Percentiles rank a stretch among this genome's conserved stretches.
Evolutionary conservation across 92 coral and sea anemone genomes (phyloP).

Genomic region (Isaurus tuberculatus): DNA sequence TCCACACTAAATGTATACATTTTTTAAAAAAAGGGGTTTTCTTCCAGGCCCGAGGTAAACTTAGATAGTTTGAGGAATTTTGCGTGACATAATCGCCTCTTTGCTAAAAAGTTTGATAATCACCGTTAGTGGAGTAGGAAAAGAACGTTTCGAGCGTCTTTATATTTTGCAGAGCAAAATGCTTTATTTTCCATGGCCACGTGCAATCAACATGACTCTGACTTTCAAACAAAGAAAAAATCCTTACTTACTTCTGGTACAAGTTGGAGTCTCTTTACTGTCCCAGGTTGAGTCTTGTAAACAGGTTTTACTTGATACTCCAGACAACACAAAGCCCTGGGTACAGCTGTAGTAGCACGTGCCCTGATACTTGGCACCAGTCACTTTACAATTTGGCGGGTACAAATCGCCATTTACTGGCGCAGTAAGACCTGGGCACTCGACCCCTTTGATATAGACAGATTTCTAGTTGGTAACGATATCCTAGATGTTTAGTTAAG

Average conservation of each 20-base stretch:
- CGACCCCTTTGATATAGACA: constrained; percentile 48
- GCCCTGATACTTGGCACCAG: constrained; percentile 68
- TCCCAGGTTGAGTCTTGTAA: constrained; percentile 73
- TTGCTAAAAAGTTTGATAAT: too few species aligned
- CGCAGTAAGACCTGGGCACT: constrained; percentile 74
- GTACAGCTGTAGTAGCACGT: constrained; percentile 72
- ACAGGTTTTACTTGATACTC: constrained; percentile 67
- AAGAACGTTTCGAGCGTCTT: too few species aligned
- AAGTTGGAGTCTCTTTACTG: constrained; percentile 64
- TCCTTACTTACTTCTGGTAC: constrained; percentile 51
- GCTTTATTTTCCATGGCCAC: too few species aligned
- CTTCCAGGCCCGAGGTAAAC: too few species aligned
- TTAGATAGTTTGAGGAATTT: too few species aligned
- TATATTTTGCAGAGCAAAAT: too few species aligned
- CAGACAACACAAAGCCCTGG: constrained; percentile 65
- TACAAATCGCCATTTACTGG: constrained; percentile 70
- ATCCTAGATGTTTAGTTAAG: background rate
- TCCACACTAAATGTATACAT: too few species aligned
- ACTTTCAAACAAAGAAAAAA: background rate
- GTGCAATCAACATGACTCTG: too few species aligned
- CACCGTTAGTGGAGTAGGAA: too few species aligned
- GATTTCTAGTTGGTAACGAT: background rate
- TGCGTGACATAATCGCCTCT: too few species aligned
- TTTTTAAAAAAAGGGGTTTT: too few species aligned
- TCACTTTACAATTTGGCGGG: constrained; percentile 66